A percentile compares a stretch with the other conserved stretches of the same genome.
phyloP scores from a whole-genome alignment of 2,797 vertebrate species.

The Coracias cyanogaster region DNA sequence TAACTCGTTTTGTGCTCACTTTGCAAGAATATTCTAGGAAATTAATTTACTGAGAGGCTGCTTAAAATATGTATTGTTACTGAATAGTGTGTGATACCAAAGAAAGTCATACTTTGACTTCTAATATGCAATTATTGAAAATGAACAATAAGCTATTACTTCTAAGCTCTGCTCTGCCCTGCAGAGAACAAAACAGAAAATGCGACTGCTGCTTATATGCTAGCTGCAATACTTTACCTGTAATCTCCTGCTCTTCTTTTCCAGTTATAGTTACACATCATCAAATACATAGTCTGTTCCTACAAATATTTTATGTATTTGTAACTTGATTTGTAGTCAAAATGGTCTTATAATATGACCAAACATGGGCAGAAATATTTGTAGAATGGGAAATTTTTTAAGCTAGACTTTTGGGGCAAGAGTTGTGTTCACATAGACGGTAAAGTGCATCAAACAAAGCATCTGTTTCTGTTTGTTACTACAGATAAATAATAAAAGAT shows the following conservation, averaged over 20 bases:
- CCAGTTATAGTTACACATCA: neutral
- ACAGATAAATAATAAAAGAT: neutral
- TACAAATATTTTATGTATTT: neutral
- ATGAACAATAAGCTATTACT: constrained; percentile 35
- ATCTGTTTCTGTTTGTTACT: neutral
- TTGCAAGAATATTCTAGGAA: constrained; percentile 32
- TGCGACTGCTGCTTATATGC: neutral
- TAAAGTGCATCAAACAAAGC: neutral
- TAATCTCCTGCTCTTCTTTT: neutral
- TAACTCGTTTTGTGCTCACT: constrained; percentile 14
- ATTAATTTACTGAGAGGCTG: constrained; percentile 18
- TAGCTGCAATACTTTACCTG: neutral
- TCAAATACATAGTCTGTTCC: neutral
- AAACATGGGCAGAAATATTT: neutral
- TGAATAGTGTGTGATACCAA: neutral
- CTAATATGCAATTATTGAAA: constrained; percentile 48
- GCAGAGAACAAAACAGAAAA: neutral
- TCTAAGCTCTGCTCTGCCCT: neutral
- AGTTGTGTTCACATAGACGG: neutral
- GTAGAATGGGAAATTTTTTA: neutral
- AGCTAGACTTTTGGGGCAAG: neutral
- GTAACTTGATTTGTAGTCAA: neutral
- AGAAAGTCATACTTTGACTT: neutral
- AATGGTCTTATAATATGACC: neutral
- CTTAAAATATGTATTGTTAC: constrained; percentile 25